A percentile compares a stretch with the other conserved stretches of the same genome.
Conservation (phyloP, 1,140 invertebrate species). For the Drosophila dunni region DNA sequence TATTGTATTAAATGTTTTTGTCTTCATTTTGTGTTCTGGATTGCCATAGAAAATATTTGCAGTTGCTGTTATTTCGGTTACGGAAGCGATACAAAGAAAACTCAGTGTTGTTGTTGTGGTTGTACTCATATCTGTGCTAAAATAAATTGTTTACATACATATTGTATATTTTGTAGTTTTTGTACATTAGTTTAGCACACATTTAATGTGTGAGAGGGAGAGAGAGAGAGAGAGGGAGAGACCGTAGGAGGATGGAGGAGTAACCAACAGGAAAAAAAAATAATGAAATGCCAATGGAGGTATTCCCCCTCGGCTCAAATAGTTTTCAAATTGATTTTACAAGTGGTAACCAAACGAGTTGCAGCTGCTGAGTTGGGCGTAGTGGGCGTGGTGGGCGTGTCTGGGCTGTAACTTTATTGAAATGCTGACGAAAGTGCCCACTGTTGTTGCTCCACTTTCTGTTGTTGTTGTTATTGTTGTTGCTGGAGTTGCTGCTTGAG, state of each 20-base stretch:
- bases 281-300: constrained; percentile 54
- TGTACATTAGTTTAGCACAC: constrained; percentile 17
- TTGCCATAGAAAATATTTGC: constrained; percentile 38
- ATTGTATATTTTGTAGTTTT: constrained; percentile 29
- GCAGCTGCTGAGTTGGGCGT: constrained; percentile 23
- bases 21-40: constrained; percentile 15
- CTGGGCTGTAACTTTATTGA: constrained; percentile 52
- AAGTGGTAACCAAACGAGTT: constrained; percentile 72
- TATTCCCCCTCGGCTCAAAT: constrained; percentile 45
- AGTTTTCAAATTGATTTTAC: constrained; percentile 74
- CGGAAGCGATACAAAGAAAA: constrained; percentile 1
- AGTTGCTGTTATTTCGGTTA: constrained; percentile 19
- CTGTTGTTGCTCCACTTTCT: constrained; percentile 20
- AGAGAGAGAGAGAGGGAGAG: background rate
- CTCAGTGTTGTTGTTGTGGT: background rate
- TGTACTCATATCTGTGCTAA: constrained; percentile 30
- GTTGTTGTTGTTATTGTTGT: no score
- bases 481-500: constrained; percentile 11
- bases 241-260: background rate
- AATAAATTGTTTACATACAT: constrained; percentile 34
- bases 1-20: constrained; percentile 35
- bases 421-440: constrained; percentile 42
- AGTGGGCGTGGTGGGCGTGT: constrained; percentile 15
- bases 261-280: constrained; percentile 30
- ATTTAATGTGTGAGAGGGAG: constrained; percentile 5